Evolutionary conservation across 2,113 vertebrate species (phyloP).

Genomic region (Embiotoca jacksoni): DNA sequence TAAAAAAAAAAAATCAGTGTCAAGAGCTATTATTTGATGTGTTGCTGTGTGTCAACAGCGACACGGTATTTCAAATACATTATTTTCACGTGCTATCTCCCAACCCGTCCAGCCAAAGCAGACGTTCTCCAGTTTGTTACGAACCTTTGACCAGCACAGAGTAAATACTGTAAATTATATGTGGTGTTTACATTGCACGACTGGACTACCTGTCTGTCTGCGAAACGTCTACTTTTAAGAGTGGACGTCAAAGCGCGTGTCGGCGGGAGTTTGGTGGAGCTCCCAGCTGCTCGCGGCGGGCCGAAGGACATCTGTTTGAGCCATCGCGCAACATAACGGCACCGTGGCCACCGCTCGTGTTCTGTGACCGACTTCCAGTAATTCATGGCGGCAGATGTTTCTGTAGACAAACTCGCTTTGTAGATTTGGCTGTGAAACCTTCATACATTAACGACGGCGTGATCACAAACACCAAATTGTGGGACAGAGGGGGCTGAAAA

Average conservation of each 20-base stretch:
- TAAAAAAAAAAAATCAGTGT: too few relatives aligned
- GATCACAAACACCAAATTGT: too few relatives aligned
- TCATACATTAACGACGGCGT: too few relatives aligned
- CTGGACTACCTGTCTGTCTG: background rate
- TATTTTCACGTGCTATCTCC: constrained; percentile 41
- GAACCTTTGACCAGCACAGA: background rate
- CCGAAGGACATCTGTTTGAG: constrained; percentile 63
- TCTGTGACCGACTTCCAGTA: constrained; percentile 34
- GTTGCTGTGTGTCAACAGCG: constrained; percentile 43
- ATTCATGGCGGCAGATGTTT: constrained; percentile 38
- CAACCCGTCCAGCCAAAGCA: constrained; percentile 32
- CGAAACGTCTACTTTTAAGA: background rate
- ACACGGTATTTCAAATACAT: background rate
- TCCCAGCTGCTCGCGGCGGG: constrained; percentile 51
- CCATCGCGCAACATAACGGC: constrained; percentile 40
- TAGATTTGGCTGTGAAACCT: too few relatives aligned
- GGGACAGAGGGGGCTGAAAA: too few relatives aligned
- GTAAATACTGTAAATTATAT: background rate
- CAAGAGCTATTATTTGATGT: too few relatives aligned
- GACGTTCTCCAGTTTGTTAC: background rate
- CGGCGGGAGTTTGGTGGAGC: constrained; percentile 41
- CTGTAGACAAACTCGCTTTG: background rate
- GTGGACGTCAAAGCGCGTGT: constrained; percentile 20
- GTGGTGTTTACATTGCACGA: background rate
- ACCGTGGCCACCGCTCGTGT: background rate